Base-by-base conservation (phyloP, 2,113 vertebrate species). In the Gopherus flavomarginatus region DNA sequence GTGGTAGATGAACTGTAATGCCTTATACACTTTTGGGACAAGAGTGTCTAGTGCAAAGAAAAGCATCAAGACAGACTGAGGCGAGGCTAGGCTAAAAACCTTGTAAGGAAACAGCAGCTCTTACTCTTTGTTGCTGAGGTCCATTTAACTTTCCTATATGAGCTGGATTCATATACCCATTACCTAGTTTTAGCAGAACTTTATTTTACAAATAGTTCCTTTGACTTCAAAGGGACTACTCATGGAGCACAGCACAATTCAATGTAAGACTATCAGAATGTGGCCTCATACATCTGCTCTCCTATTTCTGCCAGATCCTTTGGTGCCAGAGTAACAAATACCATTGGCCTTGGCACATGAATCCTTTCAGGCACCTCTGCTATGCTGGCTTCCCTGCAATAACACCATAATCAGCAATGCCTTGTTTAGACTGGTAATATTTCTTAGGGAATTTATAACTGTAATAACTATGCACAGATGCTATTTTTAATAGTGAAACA, bases 91-190 rank as follows among this genome's bases (percentile, higher is more conserved):
- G n/a, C 57, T 79, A 62, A 44, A 44, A 77, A 27, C 38, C 6
- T 35, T 29, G 44, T 26, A 78, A 87, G 35, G 86, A 80, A 87
- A 87, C 26, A 87, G 69, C 52, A 89, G 38, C 77, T 96, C 42
- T 62, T 88, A 59, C 27, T 21, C 13, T 50, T 81, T 38, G 49
- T 22, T 95, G 29, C 27, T 85, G 50, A 95, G 78, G 29, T 94
- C 90, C 54, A 94, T 85, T 93, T 96, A 92, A 91, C 88, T 92
- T 96, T 56, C 86, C 26, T 81, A 47, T 53, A 94, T 72, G 79
- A 83, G 78, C 38, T 65, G 79, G 84, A 94, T 52, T 94, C 90
- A 94, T 89, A 95, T 69, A 69, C 57, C 27, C 10, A 85, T 88
- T 10, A 50, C 72, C 65, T 90, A 78, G 49, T 50, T 31, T 93